phyloP scores from a whole-genome alignment of 2,797 vertebrate species.

The Manis javanica region DNA sequence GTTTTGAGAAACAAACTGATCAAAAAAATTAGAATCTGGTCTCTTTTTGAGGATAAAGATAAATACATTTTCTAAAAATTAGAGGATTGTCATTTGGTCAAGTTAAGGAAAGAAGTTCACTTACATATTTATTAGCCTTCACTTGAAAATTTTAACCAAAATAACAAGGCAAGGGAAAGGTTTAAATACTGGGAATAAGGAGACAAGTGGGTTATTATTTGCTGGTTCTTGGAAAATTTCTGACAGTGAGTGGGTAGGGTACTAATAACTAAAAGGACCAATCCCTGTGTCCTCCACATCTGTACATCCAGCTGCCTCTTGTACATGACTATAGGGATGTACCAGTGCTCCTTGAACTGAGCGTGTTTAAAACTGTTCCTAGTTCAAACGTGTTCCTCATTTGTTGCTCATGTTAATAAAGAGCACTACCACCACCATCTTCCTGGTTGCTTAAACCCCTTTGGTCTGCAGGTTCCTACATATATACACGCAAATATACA shows the following conservation, averaged over 20 bases:
- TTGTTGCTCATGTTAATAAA: neutral
- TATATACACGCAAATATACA: neutral
- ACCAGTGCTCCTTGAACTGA: neutral
- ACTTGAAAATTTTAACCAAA: neutral
- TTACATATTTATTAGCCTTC: neutral
- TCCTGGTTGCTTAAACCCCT: neutral
- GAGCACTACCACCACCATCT: neutral
- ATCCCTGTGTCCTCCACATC: neutral
- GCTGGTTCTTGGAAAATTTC: neutral
- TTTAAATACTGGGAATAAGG: neutral
- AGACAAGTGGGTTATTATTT: neutral
- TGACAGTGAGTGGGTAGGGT: neutral
- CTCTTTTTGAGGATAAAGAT: neutral
- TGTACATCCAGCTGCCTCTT: neutral
- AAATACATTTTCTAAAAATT: neutral
- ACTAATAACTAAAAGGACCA: neutral
- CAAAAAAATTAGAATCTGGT: neutral
- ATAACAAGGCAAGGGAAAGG: neutral
- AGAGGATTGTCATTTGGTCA: neutral
- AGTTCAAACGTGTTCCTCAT: neutral
- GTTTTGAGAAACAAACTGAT: neutral
- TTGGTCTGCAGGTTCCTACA: neutral
- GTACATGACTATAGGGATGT: neutral
- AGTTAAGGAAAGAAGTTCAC: neutral
- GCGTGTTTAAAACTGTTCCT: neutral